Percentiles rank a stretch among this genome's conserved stretches.
phyloP scores from a whole-genome alignment of 1,140 invertebrate species.

The Drosophila suzukii region DNA sequence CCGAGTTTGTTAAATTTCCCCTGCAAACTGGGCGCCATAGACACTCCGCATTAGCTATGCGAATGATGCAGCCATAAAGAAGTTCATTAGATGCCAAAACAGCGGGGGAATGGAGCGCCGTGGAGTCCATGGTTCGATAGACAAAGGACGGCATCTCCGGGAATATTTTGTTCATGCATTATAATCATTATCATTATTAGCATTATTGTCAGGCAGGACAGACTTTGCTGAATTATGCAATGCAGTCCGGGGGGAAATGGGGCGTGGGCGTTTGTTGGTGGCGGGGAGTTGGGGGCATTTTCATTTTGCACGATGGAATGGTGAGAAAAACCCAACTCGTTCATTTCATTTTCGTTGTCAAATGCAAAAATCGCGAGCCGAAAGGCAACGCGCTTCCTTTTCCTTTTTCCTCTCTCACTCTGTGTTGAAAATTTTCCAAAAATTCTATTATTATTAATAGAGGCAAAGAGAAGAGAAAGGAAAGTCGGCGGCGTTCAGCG shows the following conservation, averaged over 20 bases:
- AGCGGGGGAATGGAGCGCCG: not conserved
- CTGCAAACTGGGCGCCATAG: conserved; percentile 5
- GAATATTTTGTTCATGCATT: conserved; percentile 53
- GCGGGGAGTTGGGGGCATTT: not conserved
- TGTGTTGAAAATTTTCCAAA: conserved; percentile 71
- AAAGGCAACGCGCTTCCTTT: conserved; percentile 65
- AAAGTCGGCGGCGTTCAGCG: not conserved
- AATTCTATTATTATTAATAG: conserved; percentile 83
- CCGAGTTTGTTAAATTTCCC: not conserved
- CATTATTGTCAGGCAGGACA: conserved; percentile 53
- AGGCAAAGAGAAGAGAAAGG: conserved; percentile 21
- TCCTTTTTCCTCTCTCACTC: conserved; percentile 62
- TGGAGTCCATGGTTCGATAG: conserved; percentile 44
- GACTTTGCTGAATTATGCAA: conserved; percentile 53
- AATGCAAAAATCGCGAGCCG: conserved; percentile 77
- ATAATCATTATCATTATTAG: conserved; percentile 63
- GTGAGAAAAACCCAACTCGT: conserved; percentile 42
- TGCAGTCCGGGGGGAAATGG: conserved; percentile 26
- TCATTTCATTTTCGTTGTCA: conserved; percentile 67
- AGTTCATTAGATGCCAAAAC: conserved; percentile 56
- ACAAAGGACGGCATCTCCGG: conserved; percentile 46
- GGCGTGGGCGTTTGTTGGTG: not conserved
- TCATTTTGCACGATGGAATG: conserved; percentile 15
- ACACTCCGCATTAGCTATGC: conserved; percentile 45
- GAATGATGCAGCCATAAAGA: conserved; percentile 51